Conservation (phyloP, 2,888 invertebrate species). For the Sepiola atlantica region DNA sequence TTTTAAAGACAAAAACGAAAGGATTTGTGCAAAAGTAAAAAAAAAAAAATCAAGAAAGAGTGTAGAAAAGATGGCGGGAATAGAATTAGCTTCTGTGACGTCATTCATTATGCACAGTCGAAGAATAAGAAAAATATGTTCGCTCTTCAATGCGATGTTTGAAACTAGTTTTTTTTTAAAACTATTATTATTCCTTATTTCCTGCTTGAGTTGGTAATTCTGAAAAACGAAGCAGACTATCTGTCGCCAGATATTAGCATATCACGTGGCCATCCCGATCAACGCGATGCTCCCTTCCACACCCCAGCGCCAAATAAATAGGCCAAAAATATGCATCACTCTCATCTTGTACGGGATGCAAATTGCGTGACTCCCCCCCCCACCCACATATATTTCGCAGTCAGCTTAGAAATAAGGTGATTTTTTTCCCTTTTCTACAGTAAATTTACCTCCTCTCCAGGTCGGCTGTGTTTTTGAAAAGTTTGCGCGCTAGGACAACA, state of each 20-base stretch:
- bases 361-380: too few species aligned
- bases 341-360: too few species aligned
- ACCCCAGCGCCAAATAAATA: too few species aligned
- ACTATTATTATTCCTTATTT: not conserved
- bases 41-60: not conserved
- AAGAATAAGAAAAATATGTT: not conserved
- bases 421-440: too few species aligned
- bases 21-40: not conserved
- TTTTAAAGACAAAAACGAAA: not conserved
- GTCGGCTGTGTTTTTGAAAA: too few species aligned
- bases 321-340: too few species aligned
- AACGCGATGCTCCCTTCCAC: not conserved
- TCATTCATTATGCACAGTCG: not conserved
- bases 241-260: not conserved
- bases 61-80: not conserved
- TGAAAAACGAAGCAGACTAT: not conserved
- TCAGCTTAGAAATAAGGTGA: too few species aligned
- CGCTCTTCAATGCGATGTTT: not conserved
- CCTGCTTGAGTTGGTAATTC: not conserved
- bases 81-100: not conserved
- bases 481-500: too few species aligned
- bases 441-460: too few species aligned
- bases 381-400: too few species aligned
- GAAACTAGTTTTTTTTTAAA: not conserved
- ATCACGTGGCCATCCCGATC: not conserved